These are phyloP conservation scores for Perca flavescens DNA, from an alignment of 2,113 vertebrate species.

Conservation along the genomic window DNA sequence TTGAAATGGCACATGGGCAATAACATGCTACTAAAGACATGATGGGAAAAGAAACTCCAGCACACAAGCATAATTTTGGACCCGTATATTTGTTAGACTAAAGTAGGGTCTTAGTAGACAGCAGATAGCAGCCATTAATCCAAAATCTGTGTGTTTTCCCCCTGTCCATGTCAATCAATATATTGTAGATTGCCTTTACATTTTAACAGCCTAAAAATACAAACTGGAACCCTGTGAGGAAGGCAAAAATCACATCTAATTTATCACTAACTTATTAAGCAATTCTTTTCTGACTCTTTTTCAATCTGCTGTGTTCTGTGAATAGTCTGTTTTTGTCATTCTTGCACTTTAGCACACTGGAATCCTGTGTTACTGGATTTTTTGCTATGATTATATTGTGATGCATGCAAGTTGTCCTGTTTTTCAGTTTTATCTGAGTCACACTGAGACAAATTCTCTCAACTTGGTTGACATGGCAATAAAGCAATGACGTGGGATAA, in stretches of 20 bases:
- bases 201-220: background rate
- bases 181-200: background rate
- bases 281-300: background rate
- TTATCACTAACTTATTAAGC: background rate
- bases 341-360: background rate
- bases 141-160: background rate
- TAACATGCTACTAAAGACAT: background rate
- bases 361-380: background rate
- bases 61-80: background rate
- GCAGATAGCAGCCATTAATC: background rate
- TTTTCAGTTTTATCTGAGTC: conserved; percentile 7
- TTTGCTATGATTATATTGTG: background rate
- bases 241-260: background rate
- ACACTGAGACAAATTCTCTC: conserved; percentile 4
- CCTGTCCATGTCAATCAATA: background rate
- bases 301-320: background rate
- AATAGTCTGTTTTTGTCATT: background rate
- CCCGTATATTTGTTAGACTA: background rate
- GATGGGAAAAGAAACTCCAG: conserved; percentile 4
- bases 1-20: background rate
- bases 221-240: background rate
- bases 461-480: conserved; percentile 41
- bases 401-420: conserved; percentile 1
- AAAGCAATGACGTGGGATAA: conserved; percentile 29
- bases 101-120: background rate